phyloP scores from a whole-genome alignment of 1,140 invertebrate species.

The Phymastichus coffea region DNA sequence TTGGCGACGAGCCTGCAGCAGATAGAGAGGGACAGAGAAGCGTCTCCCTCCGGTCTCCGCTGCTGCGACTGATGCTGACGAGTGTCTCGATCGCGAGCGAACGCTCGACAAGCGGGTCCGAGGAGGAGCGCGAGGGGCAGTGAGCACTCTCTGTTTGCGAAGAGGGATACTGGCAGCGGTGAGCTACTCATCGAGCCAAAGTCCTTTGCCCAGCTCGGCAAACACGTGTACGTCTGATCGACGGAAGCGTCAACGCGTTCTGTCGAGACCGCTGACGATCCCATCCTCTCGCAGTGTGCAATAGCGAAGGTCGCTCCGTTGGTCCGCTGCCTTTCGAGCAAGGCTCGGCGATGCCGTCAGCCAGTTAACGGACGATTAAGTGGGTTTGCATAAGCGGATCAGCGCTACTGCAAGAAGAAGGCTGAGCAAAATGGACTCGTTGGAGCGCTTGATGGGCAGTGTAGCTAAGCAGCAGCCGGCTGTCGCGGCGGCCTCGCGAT shows the following conservation, averaged over 20 bases:
- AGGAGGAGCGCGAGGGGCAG: not conserved
- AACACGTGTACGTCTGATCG: not conserved
- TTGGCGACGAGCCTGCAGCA: not conserved
- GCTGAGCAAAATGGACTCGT: constrained; percentile 76
- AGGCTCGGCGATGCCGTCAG: no score
- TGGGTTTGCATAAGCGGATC: no score
- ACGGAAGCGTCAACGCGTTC: not conserved
- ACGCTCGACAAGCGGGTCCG: constrained; percentile 1
- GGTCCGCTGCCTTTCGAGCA: no score
- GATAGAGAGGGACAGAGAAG: no score
- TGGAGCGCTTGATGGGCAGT: constrained; percentile 73
- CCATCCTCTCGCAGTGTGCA: no score
- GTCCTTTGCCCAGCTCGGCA: not conserved
- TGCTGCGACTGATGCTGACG: no score
- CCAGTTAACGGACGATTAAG: no score
- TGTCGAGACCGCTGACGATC: no score
- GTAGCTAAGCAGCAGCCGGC: constrained; percentile 67
- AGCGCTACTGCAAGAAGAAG: no score
- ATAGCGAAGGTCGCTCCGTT: no score
- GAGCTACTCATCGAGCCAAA: constrained; percentile 3
- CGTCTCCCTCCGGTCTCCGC: no score
- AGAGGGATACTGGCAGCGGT: constrained; percentile 2
- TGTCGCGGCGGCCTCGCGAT: constrained; percentile 60
- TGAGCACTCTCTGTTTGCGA: constrained; percentile 7
- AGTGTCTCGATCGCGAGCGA: constrained; percentile 9